These are phyloP conservation scores for Liasis olivaceus DNA, from an alignment of 2,797 vertebrate genomes.

Conservation along the genomic window DNA sequence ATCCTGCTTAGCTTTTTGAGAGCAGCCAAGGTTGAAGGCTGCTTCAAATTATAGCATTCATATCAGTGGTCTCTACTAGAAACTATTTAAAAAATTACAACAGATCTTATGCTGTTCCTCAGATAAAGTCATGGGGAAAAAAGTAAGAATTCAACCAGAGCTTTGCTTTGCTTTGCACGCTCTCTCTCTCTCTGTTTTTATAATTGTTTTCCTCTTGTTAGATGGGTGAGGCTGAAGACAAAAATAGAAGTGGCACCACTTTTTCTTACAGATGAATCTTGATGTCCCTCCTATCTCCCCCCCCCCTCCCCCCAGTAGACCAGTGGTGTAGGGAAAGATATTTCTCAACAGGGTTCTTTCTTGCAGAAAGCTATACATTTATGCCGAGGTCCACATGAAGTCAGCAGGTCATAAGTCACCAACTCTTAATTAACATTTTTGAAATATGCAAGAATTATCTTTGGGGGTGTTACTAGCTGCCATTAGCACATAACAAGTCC, in stretches of 20 bases:
- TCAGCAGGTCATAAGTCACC: neutral
- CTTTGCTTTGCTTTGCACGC: no score
- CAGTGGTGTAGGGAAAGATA: no score
- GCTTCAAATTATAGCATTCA: neutral
- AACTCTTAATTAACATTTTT: neutral
- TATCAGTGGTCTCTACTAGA: neutral
- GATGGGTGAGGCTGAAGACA: neutral
- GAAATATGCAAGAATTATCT: neutral
- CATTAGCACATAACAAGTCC: neutral
- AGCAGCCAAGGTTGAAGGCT: neutral
- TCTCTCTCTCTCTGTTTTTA: neutral
- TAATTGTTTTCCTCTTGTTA: neutral
- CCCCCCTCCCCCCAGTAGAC: neutral
- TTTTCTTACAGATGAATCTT: neutral
- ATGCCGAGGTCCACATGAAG: neutral
- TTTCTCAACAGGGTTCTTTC: neutral
- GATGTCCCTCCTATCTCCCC: no score
- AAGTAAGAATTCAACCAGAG: neutral
- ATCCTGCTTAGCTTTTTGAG: neutral
- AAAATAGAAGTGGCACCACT: neutral
- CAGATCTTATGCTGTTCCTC: neutral
- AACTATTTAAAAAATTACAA: neutral
- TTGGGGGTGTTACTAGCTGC: neutral
- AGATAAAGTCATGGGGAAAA: neutral
- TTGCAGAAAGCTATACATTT: neutral